Conservation (phyloP, 2,888 invertebrate species). For the Altica lythri region DNA sequence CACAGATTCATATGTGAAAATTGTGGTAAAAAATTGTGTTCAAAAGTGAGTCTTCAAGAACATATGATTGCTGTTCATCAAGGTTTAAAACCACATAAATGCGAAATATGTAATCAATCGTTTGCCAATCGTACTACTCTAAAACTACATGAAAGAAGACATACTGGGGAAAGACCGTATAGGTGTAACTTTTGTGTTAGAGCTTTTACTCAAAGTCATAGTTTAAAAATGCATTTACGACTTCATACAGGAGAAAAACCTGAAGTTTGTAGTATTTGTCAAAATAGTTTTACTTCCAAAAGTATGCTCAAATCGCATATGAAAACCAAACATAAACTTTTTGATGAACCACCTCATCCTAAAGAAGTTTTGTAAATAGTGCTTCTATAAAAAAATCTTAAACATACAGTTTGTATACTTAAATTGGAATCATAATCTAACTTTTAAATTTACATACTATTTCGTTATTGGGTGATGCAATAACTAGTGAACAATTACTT, state of each 20-base stretch:
- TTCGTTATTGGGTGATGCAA: no score
- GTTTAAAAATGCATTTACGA: constrained; percentile 40
- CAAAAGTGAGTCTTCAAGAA: constrained; percentile 45
- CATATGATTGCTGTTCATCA: constrained; percentile 47
- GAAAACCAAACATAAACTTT: constrained; percentile 49
- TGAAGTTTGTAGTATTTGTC: constrained; percentile 55
- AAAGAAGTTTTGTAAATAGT: constrained; percentile 25
- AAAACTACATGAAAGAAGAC: constrained; percentile 61
- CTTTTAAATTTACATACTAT: no score
- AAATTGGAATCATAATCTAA: no score
- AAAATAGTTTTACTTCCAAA: constrained; percentile 46
- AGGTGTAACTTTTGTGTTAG: constrained; percentile 63
- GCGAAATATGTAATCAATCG: constrained; percentile 62
- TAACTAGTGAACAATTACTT: no score
- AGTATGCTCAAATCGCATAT: constrained; percentile 45
- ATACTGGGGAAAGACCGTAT: constrained; percentile 61
- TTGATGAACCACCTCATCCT: constrained; percentile 19
- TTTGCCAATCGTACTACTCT: constrained; percentile 63
- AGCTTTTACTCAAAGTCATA: constrained; percentile 56
- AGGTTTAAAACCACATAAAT: constrained; percentile 57
- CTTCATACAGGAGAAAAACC: constrained; percentile 58
- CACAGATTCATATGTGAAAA: constrained; percentile 55
- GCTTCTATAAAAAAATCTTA: no score
- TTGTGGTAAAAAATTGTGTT: constrained; percentile 60
- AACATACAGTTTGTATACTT: no score